phyloP scores from a whole-genome alignment of 2,888 invertebrate genomes.

The Byasa hedistus region DNA sequence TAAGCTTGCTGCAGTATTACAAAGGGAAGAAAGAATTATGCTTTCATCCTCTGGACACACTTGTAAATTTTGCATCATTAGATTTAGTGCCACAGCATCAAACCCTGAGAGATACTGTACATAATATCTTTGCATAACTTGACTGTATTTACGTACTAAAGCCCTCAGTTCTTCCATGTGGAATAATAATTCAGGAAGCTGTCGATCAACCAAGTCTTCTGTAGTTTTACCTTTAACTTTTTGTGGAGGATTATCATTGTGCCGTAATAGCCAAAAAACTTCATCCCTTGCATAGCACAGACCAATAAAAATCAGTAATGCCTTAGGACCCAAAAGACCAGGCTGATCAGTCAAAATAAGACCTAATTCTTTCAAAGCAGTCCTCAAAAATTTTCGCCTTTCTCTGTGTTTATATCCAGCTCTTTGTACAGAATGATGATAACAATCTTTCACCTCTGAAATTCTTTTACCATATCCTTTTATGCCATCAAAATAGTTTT shows the following conservation, averaged over 20 bases:
- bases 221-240: slow-evolving; percentile 92
- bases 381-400: slow-evolving; percentile 95
- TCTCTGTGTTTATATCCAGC: slow-evolving; percentile 96
- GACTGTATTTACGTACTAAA: slow-evolving; percentile 96
- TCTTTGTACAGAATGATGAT: slow-evolving; percentile 93
- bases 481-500: slow-evolving; percentile 94
- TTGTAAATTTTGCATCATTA: slow-evolving; percentile 90
- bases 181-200: slow-evolving; percentile 97
- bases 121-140: slow-evolving; percentile 98
- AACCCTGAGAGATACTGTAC: slow-evolving; percentile 98
- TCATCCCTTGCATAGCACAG: slow-evolving; percentile 97
- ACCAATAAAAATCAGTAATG: slow-evolving; percentile 97
- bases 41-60: slow-evolving; percentile 97
- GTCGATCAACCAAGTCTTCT: slow-evolving; percentile 97
- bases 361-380: slow-evolving; percentile 96
- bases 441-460: slow-evolving; percentile 97
- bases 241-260: slow-evolving; percentile 96
- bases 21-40: slow-evolving; percentile 94
- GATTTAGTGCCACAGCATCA: slow-evolving; percentile 95
- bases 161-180: slow-evolving; percentile 98
- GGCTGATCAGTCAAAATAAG: slow-evolving; percentile 98
- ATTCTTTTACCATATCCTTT: slow-evolving; percentile 96
- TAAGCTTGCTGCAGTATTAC: slow-evolving; percentile 91
- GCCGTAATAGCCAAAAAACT: slow-evolving; percentile 96
- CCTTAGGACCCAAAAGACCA: slow-evolving; percentile 97